Evolutionary conservation across 2,888 invertebrate species (phyloP).

Genomic region (Lacanobia oleracea): DNA sequence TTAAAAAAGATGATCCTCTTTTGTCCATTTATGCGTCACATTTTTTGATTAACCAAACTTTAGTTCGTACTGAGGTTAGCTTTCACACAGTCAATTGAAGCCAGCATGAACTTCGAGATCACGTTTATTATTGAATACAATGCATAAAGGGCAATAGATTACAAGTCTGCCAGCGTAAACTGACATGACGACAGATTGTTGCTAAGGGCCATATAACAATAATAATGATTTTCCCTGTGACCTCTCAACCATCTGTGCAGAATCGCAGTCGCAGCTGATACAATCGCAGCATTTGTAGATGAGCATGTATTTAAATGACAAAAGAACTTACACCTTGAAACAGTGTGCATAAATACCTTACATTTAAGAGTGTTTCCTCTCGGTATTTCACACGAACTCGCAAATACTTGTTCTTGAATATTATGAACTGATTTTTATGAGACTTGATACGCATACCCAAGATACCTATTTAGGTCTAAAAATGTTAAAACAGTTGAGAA

Average conservation of each 20-base stretch:
- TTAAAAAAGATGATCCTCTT: background rate
- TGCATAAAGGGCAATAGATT: slow-evolving; percentile 32
- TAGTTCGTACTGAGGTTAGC: background rate
- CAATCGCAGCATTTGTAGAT: slow-evolving; percentile 30
- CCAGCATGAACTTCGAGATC: slow-evolving; percentile 3
- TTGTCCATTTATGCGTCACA: background rate
- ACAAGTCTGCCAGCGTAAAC: slow-evolving; percentile 16
- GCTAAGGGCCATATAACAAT: slow-evolving; percentile 22
- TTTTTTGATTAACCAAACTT: background rate
- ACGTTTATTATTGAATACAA: slow-evolving; percentile 14
- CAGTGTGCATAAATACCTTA: background rate
- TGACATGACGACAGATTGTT: slow-evolving; percentile 45
- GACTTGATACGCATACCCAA: too few species aligned
- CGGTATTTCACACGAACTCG: too few species aligned
- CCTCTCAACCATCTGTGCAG: slow-evolving; percentile 36
- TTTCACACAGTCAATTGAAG: background rate
- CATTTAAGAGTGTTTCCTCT: background rate
- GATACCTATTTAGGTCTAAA: too few species aligned
- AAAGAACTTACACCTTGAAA: slow-evolving; percentile 21
- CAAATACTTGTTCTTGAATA: too few species aligned
- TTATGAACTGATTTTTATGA: too few species aligned
- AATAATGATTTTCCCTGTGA: slow-evolving; percentile 7
- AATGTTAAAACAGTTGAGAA: too few species aligned
- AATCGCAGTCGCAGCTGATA: slow-evolving; percentile 16
- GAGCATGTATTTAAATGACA: slow-evolving; percentile 46